phyloP scores from a whole-genome alignment of 2,797 vertebrate genomes.

The Ceyx erithaca region DNA sequence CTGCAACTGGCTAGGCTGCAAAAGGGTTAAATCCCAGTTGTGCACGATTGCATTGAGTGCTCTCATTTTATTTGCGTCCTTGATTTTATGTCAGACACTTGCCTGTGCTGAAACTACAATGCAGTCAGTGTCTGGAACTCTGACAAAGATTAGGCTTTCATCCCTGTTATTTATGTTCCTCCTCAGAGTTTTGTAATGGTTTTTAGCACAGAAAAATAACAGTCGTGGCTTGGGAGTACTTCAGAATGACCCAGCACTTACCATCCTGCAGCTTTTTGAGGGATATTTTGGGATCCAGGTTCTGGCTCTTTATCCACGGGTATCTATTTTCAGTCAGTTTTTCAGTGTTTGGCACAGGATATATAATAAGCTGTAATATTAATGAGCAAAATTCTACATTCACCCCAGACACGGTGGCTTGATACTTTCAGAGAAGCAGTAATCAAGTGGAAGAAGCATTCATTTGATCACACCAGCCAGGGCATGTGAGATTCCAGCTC shows the following conservation, averaged over 20 bases:
- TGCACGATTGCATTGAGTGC: neutral
- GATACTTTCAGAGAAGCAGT: neutral
- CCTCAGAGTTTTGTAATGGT: neutral
- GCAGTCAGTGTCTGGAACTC: constrained; percentile 42
- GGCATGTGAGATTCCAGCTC: neutral
- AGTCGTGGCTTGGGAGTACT: neutral
- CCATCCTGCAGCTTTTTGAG: neutral
- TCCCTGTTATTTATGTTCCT: constrained; percentile 23
- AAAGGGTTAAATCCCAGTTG: constrained; percentile 43
- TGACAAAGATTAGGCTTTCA: constrained; percentile 54
- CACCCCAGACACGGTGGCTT: neutral
- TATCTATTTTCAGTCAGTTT: neutral
- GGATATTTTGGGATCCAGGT: neutral
- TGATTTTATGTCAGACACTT: constrained; percentile 49
- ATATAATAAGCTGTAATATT: neutral
- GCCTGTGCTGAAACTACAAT: constrained; percentile 8
- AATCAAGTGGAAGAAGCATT: neutral
- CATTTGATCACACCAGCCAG: neutral
- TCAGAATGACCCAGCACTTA: neutral
- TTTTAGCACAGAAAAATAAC: constrained; percentile 37
- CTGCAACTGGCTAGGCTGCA: neutral
- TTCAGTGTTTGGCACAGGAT: neutral
- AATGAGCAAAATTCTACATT: neutral
- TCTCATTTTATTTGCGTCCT: constrained; percentile 39
- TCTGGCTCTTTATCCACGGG: neutral